These are phyloP conservation scores for Tyrophagus putrescentiae DNA, from an alignment of 1,140 invertebrate genomes.

Conservation along the genomic window DNA sequence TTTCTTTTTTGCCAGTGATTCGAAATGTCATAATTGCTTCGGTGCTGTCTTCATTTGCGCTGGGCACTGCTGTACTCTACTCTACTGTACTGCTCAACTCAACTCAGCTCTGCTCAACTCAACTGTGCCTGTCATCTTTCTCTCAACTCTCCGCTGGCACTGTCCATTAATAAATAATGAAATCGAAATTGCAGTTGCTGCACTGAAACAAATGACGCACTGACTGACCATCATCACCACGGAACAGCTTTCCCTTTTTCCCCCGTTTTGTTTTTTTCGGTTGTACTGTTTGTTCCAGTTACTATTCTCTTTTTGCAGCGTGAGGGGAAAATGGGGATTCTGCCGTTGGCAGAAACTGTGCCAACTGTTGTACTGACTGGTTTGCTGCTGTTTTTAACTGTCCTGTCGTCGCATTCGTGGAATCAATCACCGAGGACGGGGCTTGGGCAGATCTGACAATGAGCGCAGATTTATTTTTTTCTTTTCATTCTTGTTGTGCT, in stretches of 20 bases:
- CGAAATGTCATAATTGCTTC: constrained; percentile 14
- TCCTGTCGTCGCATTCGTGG: neutral
- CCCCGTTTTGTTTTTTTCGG: too few relatives aligned
- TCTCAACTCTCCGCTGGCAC: neutral
- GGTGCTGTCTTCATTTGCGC: neutral
- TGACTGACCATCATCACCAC: too few relatives aligned
- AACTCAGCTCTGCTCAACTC: too few relatives aligned
- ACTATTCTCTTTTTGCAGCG: too few relatives aligned
- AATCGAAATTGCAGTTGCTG: constrained; percentile 3
- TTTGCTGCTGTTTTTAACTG: neutral
- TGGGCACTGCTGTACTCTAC: too few relatives aligned
- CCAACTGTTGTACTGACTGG: neutral
- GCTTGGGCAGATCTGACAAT: neutral
- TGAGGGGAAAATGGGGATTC: too few relatives aligned
- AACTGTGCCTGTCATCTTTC: neutral
- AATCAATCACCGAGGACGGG: neutral
- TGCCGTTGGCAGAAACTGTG: too few relatives aligned
- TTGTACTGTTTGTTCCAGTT: too few relatives aligned
- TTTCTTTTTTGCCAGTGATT: too few relatives aligned
- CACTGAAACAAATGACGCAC: neutral
- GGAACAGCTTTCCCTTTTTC: too few relatives aligned
- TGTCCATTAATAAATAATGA: constrained; percentile 16
- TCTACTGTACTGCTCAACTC: too few relatives aligned
- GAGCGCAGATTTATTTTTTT: too few relatives aligned
- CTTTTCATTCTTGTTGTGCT: neutral